A percentile compares a stretch with the other conserved stretches of the same genome.
These are phyloP conservation scores for Nycticorax nycticorax DNA, from an alignment of 2,113 vertebrate genomes.

Conservation along the genomic window DNA sequence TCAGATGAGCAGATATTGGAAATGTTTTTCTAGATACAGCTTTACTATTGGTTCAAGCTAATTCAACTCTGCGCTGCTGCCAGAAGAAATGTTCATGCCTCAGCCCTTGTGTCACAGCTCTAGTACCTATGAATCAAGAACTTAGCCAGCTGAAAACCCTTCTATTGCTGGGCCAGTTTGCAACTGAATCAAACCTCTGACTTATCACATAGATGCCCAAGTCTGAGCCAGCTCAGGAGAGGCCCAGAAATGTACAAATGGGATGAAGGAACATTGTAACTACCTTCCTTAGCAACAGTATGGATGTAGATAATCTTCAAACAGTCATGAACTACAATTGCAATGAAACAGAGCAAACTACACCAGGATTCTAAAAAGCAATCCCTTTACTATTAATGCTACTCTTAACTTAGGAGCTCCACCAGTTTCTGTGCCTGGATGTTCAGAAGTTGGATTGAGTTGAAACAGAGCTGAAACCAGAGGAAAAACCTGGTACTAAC, in stretches of 20 bases:
- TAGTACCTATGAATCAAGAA: not conserved
- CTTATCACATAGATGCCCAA: not conserved
- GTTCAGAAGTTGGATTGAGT: not conserved
- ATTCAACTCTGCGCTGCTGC: not conserved
- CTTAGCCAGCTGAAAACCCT: not conserved
- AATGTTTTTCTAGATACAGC: not conserved
- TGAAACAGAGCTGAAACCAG: not conserved
- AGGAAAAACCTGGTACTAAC: not conserved
- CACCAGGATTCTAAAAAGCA: not conserved
- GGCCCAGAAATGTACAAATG: not conserved
- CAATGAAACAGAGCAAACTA: not conserved
- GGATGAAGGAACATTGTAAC: not conserved
- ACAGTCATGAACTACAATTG: not conserved
- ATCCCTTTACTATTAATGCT: not conserved
- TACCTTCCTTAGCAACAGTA: not conserved
- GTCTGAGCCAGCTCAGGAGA: not conserved
- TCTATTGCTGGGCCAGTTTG: not conserved
- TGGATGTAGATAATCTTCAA: not conserved
- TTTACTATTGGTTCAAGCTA: not conserved
- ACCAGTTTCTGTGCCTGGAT: not conserved
- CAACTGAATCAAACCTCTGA: not conserved
- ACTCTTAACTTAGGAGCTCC: not conserved
- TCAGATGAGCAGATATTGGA: not conserved
- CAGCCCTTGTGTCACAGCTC: not conserved
- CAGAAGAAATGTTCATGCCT: not conserved